Evolutionary conservation across 2,797 vertebrate species (phyloP).

Genomic region (Sandelia bainsii): DNA sequence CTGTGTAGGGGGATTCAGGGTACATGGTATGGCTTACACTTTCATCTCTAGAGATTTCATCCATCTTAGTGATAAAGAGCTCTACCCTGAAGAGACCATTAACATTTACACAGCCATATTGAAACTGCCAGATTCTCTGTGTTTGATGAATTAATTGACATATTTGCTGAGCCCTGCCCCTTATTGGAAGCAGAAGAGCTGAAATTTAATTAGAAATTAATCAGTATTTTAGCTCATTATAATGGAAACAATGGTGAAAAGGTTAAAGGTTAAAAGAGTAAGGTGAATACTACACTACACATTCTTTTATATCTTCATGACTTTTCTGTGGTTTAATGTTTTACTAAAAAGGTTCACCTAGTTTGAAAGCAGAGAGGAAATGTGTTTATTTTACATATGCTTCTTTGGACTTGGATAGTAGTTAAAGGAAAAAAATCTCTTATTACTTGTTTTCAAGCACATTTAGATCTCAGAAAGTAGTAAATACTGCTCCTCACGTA

Average conservation of each 20-base stretch:
- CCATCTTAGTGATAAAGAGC: slow-evolving; percentile 55
- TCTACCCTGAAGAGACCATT: slow-evolving; percentile 32
- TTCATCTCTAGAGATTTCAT: slow-evolving; percentile 41
- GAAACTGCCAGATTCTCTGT: slow-evolving; percentile 28
- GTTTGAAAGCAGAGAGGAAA: no score
- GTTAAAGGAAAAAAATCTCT: no score
- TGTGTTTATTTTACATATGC: no score
- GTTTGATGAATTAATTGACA: slow-evolving; percentile 42
- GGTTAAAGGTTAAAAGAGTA: neutral
- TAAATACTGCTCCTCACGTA: neutral
- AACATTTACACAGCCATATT: slow-evolving; percentile 59
- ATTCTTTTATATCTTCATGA: neutral
- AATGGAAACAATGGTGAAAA: neutral
- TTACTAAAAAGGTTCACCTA: no score
- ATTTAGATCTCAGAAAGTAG: neutral
- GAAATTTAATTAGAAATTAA: slow-evolving; percentile 17
- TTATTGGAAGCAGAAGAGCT: neutral
- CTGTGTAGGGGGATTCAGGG: neutral
- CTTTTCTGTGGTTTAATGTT: neutral
- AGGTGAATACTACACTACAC: neutral
- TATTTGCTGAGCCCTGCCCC: slow-evolving; percentile 12
- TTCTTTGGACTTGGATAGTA: no score
- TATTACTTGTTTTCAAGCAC: neutral
- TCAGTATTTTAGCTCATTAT: slow-evolving; percentile 9
- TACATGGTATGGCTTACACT: neutral